A percentile compares a stretch with the other conserved stretches of the same genome.
Conservation (phyloP, 2,888 invertebrate species). For the Thymelicus acteon region DNA sequence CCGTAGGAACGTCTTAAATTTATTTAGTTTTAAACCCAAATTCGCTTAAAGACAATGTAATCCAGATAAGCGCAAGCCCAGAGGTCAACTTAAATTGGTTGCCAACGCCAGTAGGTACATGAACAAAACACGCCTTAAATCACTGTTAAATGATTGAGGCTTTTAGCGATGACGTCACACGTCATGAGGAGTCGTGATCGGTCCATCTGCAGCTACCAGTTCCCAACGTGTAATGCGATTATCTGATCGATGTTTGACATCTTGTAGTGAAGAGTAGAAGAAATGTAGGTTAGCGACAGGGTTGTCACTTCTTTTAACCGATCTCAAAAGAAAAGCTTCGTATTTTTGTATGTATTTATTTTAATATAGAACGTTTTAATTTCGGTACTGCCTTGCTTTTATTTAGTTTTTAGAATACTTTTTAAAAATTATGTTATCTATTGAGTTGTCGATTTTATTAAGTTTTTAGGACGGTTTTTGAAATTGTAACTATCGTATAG, state of each 20-base stretch:
- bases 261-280: slow-evolving; percentile 41
- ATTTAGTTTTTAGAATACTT: too few species aligned
- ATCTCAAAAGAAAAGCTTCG: background rate
- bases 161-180: slow-evolving; percentile 28
- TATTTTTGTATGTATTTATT: too few species aligned
- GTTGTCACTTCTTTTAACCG: background rate
- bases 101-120: background rate
- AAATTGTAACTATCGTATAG: too few species aligned
- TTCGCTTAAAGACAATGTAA: too few species aligned
- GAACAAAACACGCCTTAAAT: background rate
- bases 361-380: too few species aligned
- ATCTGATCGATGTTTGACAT: slow-evolving; percentile 60
- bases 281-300: slow-evolving; percentile 25
- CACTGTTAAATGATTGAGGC: slow-evolving; percentile 17
- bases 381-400: too few species aligned
- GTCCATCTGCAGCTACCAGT: slow-evolving; percentile 31
- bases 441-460: too few species aligned
- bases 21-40: too few species aligned
- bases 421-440: too few species aligned
- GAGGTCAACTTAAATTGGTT: background rate
- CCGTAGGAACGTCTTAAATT: too few species aligned
- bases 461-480: too few species aligned
- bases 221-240: slow-evolving; percentile 43
- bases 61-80: background rate
- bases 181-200: slow-evolving; percentile 36